phyloP scores from a whole-genome alignment of 2,113 vertebrate species.

The Smithornis capensis region DNA sequence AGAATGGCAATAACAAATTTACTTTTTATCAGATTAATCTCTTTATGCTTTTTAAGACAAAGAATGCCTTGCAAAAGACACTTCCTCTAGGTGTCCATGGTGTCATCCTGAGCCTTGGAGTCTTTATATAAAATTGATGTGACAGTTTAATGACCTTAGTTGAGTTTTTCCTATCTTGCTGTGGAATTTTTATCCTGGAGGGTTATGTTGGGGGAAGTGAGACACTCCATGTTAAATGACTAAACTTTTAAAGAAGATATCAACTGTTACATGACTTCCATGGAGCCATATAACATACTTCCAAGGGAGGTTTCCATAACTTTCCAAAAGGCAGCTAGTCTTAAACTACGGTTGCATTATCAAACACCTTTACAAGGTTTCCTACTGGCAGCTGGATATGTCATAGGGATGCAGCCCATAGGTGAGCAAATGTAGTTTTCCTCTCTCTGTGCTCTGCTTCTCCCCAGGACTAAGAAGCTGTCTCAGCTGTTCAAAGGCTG shows the following conservation, averaged over 20 bases:
- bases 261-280: background rate
- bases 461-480: background rate
- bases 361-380: background rate
- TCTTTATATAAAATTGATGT: background rate
- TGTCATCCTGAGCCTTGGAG: background rate
- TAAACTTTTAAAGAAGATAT: background rate
- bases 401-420: accelerated
- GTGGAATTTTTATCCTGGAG: background rate
- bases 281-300: background rate
- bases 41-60: background rate
- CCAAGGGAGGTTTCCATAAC: background rate
- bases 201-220: accelerated
- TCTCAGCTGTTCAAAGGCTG: background rate
- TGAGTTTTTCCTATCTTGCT: background rate
- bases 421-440: background rate
- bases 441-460: background rate
- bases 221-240: background rate
- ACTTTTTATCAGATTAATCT: background rate
- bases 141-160: background rate
- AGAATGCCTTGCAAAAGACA: background rate
- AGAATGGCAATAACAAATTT: background rate
- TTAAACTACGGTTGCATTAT: background rate
- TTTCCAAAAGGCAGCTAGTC: background rate
- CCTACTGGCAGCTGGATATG: background rate
- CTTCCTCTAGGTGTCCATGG: background rate